Percentiles rank a stretch among this genome's conserved stretches.
Evolutionary conservation across 2,888 invertebrate species (phyloP).

Genomic region (Unio pictorum): DNA sequence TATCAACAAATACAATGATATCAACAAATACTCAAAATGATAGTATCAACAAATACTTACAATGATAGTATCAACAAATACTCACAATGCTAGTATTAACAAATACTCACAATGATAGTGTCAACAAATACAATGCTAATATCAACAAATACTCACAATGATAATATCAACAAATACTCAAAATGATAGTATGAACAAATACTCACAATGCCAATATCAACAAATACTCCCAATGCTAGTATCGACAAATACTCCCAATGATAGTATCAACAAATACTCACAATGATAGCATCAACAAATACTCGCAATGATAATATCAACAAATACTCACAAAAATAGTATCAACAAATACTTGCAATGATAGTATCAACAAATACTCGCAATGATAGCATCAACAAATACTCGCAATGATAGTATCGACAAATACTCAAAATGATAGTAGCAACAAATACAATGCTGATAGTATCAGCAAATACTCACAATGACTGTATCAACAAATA

Average conservation of each 20-base stretch:
- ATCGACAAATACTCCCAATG: no score
- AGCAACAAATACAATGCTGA: no score
- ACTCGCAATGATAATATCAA: conserved; percentile 59
- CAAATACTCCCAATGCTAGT: conserved; percentile 59
- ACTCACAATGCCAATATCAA: conserved; percentile 59
- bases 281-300: conserved; percentile 44
- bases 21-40: no score
- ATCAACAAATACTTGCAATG: conserved; percentile 59
- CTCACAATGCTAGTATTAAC: conserved; percentile 59
- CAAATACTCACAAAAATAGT: conserved; percentile 63
- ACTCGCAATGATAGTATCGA: conserved; percentile 63
- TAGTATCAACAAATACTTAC: conserved; percentile 48
- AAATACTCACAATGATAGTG: conserved; percentile 59
- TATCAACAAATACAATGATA: conserved; percentile 45
- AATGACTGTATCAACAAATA: no score
- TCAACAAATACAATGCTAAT: conserved; percentile 1
- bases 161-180: conserved; percentile 36
- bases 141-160: conserved; percentile 59
- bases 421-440: no score
- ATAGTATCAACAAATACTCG: conserved; percentile 37
- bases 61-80: conserved; percentile 30
- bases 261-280: conserved; percentile 36
- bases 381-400: conserved; percentile 46
- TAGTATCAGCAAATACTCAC: no score
- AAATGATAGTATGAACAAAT: neutral